Evolutionary conservation across 2,888 invertebrate genomes (phyloP), one percentile per base, ranked within the genome.

Genomic region (Drosophila leonis): DNA sequence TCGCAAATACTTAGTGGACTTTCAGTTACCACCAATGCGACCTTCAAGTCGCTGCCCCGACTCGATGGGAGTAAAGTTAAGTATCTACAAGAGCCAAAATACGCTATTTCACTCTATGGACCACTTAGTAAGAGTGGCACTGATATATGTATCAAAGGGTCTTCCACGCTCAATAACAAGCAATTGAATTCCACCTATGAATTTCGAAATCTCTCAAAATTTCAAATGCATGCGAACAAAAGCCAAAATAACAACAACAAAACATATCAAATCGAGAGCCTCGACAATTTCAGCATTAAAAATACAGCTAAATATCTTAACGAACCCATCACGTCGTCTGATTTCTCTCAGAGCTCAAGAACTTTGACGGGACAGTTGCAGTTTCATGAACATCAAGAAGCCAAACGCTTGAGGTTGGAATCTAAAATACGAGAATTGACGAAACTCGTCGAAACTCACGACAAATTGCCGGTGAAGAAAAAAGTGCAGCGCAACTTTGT

Each of bases 401-500:
- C n/a, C 0, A 8, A 3, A 49, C 37, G 18, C 20, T 4, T 2
- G 12, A 10, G 13, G 1, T 4, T 51, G 4, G 41, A 9, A 42
- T 31, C 15, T 7, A 35, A 57, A 49, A 57, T 77, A 27, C 33
- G 5, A 0, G 24, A 61, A 2, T n/a, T 70, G 31, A 51, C 66
- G 63, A 24, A 52, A 7, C 0, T 37, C 3, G 65, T 60, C 0
- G 52, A 44, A 49, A 46, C 42, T 1, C 49, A 60, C 3, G 42
- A 62, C 9, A 27, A 56, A 2, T 2, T 39, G 1, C 33, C 20
- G 15, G 15, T 8, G 1, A 31, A 48, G 13, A 39, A 55, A 31
- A 35, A 39, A 12, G 9, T 35, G 0, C 24, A 44, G 27, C 66
- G 67, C 18, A 20, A 68, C 29, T 75, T 79, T 56, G 12, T 79